Evolutionary conservation across 2,113 vertebrate species (phyloP).

Genomic region (Amphiprion ocellaris): DNA sequence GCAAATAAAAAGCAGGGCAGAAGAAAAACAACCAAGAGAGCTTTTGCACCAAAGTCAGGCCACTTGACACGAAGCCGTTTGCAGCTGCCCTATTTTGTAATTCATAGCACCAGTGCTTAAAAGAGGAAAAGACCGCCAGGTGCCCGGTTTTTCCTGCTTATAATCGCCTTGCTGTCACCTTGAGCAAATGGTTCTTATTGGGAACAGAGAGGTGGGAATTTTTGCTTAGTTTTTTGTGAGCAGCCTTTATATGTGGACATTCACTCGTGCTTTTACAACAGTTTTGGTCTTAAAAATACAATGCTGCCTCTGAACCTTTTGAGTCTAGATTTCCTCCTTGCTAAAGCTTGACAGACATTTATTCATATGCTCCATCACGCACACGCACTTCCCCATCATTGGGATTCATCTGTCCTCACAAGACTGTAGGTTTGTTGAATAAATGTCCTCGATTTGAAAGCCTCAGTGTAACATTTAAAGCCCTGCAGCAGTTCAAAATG

Average conservation of each 20-base stretch:
- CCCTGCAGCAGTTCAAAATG: conserved; percentile 53
- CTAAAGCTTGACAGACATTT: not conserved
- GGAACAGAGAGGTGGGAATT: conserved; percentile 8
- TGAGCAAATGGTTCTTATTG: conserved; percentile 39
- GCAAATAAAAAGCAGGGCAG: conserved; percentile 43
- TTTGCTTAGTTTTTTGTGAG: conserved; percentile 12
- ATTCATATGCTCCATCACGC: not conserved
- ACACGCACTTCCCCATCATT: not conserved
- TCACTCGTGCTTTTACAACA: not conserved
- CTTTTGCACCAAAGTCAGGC: conserved; percentile 44
- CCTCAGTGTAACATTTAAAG: not conserved
- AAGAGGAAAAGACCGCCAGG: conserved; percentile 11
- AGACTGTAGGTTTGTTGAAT: not conserved
- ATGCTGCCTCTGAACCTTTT: not conserved
- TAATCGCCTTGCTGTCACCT: conserved; percentile 37
- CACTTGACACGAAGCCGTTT: conserved; percentile 22
- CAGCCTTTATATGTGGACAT: not conserved
- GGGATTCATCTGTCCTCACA: not conserved
- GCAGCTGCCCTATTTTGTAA: conserved; percentile 48
- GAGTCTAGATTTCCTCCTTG: conserved; percentile 15
- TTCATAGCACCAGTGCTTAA: conserved; percentile 24
- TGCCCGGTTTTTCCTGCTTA: conserved; percentile 39
- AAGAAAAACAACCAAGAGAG: conserved; percentile 33
- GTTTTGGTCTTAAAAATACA: conserved; percentile 22
- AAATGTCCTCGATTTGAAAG: not conserved